phyloP scores from a whole-genome alignment of 2,888 invertebrate genomes.

The Petrophora chlorosata region DNA sequence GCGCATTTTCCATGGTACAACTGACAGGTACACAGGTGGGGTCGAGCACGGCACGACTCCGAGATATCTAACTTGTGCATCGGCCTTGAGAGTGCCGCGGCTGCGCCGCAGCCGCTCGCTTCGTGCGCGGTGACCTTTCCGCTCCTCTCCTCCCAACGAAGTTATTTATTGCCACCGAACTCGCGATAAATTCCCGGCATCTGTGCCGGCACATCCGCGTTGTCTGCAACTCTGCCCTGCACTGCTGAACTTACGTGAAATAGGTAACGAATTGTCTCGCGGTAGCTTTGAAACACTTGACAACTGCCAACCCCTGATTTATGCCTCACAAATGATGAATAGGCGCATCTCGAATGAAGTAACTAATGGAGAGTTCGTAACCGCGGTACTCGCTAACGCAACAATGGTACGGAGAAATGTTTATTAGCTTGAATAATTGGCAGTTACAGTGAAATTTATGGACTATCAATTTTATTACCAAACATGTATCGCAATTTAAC shows the following conservation, averaged over 20 bases:
- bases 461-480: conserved; percentile 28
- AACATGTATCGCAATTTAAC: conserved; percentile 29
- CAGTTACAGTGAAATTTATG: conserved; percentile 44
- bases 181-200: conserved; percentile 68
- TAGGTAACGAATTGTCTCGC: conserved; percentile 49
- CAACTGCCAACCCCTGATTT: conserved; percentile 34
- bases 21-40: conserved; percentile 64
- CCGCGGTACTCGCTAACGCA: conserved; percentile 9
- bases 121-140: conserved; percentile 59
- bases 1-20: conserved; percentile 39
- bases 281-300: conserved; percentile 48
- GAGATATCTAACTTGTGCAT: conserved; percentile 67
- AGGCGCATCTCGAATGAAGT: conserved; percentile 19
- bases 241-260: conserved; percentile 41
- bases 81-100: conserved; percentile 70
- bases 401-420: conserved; percentile 33
- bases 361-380: conserved; percentile 20
- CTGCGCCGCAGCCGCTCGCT: conserved; percentile 48
- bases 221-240: too few species aligned
- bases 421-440: conserved; percentile 45
- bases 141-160: conserved; percentile 55
- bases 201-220: conserved; percentile 68
- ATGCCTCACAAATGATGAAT: conserved; percentile 16
- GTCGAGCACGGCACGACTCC: conserved; percentile 60
- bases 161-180: conserved; percentile 69